Evolutionary conservation across 2,113 vertebrate genomes (phyloP), one percentile per base, ranked within the genome.

Genomic region (Artemisiospiza belli): DNA sequence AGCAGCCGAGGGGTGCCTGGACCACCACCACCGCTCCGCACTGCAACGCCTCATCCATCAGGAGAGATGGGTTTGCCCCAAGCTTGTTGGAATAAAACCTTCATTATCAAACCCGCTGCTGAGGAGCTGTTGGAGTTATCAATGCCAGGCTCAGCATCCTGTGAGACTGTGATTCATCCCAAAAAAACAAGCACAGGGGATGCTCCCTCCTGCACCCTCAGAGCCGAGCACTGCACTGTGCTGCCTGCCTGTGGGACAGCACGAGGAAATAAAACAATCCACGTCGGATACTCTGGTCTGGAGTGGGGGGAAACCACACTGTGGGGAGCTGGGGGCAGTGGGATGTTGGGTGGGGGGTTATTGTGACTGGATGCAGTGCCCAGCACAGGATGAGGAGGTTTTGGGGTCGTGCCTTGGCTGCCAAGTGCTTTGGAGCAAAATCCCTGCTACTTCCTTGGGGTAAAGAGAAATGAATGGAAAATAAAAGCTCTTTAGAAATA

Each of bases 81-180:
- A 51, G 81, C 68, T 52, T 14, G 3, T 8, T 43, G 43, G 58
- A 85, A 69, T 67, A 63, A 94, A 66, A 51, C 64, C 87, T 96
- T 82, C 81, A 52, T 94, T 83, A 92, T 51, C 58, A 22, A 88
- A 94, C 52, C 20, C 0, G 2, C 77, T 54, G 85, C 70, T 3
- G 11, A 92, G 77, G 83, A 93, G 67, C 92, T 85, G 95, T 84
- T 52, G 61, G 89, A 77, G 76, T 95, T 94, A 95, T 83, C 95
- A 90, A 97, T 33, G 93, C 73, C 0, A 0, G 61, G 72, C 59
- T 95, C 81, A 3, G 63, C 23, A 5, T 76, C 79, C 85, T 13
- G 2, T 11, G 23, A 96, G 25, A 8, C 77, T 0, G 5, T 14
- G 75, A 78, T 93, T 87, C 87, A 84, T 67, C 91, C 62, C 7